Conservation (phyloP, 2,797 vertebrate species). For the Podarcis lilfordi region DNA sequence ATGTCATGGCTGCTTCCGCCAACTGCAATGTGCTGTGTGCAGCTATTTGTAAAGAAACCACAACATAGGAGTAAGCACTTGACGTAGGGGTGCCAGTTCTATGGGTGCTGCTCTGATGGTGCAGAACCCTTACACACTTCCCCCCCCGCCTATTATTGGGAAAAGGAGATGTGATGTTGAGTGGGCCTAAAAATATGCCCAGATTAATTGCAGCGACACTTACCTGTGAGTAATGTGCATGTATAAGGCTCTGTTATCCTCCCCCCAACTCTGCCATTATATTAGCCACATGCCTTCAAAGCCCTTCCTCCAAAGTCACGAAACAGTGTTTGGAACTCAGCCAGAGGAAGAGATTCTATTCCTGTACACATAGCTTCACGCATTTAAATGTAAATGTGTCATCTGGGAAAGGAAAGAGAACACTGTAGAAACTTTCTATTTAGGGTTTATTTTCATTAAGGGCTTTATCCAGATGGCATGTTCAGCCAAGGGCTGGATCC, state of each 20-base stretch:
- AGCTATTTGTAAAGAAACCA: background rate
- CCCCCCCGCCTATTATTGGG: background rate
- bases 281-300: slow-evolving; percentile 4
- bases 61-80: background rate
- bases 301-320: slow-evolving; percentile 13
- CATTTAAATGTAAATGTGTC: slow-evolving; percentile 7
- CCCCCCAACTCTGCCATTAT: background rate
- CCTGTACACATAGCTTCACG: background rate
- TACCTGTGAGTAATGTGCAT: background rate
- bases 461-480: slow-evolving; percentile 13
- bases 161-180: background rate
- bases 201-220: background rate
- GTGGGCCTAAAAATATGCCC: background rate
- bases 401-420: slow-evolving; percentile 26
- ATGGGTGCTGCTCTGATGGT: too few species aligned
- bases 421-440: slow-evolving; percentile 17
- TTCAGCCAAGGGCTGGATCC: background rate
- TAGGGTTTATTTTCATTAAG: slow-evolving; percentile 41
- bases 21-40: background rate
- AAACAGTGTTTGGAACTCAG: slow-evolving; percentile 8
- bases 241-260: background rate
- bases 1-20: background rate
- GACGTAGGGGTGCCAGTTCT: too few species aligned
- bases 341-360: background rate
- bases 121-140: too few species aligned